Percentiles rank a stretch among this genome's conserved stretches.
phyloP scores from a whole-genome alignment of 35 echinoderm and acorn worm genomes.

The Anneissia japonica region DNA sequence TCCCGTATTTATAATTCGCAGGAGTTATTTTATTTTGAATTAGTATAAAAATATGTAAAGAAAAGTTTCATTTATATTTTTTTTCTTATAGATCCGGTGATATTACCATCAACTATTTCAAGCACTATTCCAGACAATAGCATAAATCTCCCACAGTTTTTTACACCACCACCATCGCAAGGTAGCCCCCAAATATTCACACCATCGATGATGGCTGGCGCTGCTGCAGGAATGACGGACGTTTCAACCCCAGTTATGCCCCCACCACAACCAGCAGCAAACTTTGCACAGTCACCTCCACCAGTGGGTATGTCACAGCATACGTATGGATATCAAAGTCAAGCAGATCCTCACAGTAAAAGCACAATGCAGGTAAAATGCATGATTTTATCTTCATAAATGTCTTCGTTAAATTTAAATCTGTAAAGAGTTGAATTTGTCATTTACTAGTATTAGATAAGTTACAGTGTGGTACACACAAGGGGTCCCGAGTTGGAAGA shows the following conservation, averaged over 20 bases:
- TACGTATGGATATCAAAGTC: neutral
- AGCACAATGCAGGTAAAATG: neutral
- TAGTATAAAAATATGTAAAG: neutral
- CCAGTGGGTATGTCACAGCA: neutral
- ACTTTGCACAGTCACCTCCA: neutral
- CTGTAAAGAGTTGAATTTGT: too few species aligned
- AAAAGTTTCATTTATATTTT: neutral
- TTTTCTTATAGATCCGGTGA: neutral
- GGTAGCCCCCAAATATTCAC: constrained; percentile 7
- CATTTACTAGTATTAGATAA: too few species aligned
- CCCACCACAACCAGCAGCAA: neutral
- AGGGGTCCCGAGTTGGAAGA: too few species aligned
- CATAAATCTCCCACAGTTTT: neutral
- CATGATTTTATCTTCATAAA: too few species aligned
- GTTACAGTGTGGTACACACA: too few species aligned
- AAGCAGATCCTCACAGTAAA: neutral
- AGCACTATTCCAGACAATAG: neutral
- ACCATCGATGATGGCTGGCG: neutral
- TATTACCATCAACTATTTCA: neutral
- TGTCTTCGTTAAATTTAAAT: too few species aligned
- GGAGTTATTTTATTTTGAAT: too few species aligned
- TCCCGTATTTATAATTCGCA: too few species aligned
- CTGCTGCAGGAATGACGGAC: neutral
- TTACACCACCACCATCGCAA: constrained; percentile 17
- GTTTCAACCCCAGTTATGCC: neutral